Conservation (phyloP, 2,113 vertebrate species). For the Prionailurus bengalensis region DNA sequence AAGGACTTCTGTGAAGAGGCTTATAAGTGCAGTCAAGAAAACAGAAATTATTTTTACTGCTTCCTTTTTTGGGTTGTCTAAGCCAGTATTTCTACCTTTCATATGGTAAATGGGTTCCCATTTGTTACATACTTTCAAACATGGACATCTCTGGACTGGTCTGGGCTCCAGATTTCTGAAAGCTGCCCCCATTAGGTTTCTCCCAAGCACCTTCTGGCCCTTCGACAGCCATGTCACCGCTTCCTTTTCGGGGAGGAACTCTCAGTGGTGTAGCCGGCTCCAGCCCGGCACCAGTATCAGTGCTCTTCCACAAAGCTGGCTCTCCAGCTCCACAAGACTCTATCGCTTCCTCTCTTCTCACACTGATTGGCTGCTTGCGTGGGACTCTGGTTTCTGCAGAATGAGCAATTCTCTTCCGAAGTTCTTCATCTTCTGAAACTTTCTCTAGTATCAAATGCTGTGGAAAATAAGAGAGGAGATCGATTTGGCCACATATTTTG, state of each 20-base stretch:
- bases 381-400: conserved; percentile 87
- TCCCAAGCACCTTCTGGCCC: conserved; percentile 76
- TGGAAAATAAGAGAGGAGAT: background rate
- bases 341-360: conserved; percentile 39
- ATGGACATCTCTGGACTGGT: conserved; percentile 84
- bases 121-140: conserved; percentile 91
- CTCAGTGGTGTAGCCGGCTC: background rate
- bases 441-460: conserved; percentile 93
- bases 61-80: conserved; percentile 44
- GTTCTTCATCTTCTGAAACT: conserved; percentile 87
- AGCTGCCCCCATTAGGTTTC: conserved; percentile 71
- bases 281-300: background rate
- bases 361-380: conserved; percentile 86
- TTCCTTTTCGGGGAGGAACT: background rate
- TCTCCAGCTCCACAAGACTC: conserved; percentile 27
- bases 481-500: background rate
- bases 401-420: conserved; percentile 89
- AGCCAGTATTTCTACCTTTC: conserved; percentile 15
- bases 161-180: conserved; percentile 62
- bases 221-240: conserved; percentile 20
- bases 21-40: background rate
- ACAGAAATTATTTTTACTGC: background rate
- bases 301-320: conserved; percentile 56
- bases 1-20: background rate
- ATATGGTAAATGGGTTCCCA: background rate